Conservation (phyloP, 2,797 vertebrate species). For the Salmo trutta region DNA sequence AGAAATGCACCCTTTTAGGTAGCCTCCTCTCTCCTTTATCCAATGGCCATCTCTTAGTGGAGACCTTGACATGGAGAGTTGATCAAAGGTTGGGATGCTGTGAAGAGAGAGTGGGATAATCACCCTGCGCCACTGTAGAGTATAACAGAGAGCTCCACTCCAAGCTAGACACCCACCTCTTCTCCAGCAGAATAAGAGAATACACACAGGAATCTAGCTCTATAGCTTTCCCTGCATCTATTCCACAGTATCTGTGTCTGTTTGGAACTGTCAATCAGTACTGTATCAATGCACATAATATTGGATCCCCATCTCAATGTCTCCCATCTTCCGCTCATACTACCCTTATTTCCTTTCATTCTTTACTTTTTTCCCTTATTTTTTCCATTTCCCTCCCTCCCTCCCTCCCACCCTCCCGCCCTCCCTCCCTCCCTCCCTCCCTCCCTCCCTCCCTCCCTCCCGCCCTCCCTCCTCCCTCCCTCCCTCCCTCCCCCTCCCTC, state of each 20-base stretch:
- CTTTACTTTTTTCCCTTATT: background rate
- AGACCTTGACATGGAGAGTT: background rate
- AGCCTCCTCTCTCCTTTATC: background rate
- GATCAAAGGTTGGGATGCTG: background rate
- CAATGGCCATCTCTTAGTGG: background rate
- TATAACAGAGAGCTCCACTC: background rate
- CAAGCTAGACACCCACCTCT: background rate
- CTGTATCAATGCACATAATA: background rate
- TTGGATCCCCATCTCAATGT: background rate
- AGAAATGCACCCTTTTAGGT: background rate
- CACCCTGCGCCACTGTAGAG: background rate
- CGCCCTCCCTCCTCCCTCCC: conserved; percentile 2
- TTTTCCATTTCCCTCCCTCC: background rate
- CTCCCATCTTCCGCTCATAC: background rate
- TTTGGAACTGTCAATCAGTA: background rate
- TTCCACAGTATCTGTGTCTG: background rate
- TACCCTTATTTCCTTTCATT: background rate
- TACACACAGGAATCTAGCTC: background rate
- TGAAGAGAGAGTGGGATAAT: background rate
- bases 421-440: too few species aligned
- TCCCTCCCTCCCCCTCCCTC: background rate
- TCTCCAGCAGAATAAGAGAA: background rate
- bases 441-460: background rate
- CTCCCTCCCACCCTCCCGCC: too few species aligned
- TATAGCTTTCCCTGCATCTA: background rate